Conservation (phyloP, 2,113 vertebrate genomes). For the Camarhynchus parvulus region DNA sequence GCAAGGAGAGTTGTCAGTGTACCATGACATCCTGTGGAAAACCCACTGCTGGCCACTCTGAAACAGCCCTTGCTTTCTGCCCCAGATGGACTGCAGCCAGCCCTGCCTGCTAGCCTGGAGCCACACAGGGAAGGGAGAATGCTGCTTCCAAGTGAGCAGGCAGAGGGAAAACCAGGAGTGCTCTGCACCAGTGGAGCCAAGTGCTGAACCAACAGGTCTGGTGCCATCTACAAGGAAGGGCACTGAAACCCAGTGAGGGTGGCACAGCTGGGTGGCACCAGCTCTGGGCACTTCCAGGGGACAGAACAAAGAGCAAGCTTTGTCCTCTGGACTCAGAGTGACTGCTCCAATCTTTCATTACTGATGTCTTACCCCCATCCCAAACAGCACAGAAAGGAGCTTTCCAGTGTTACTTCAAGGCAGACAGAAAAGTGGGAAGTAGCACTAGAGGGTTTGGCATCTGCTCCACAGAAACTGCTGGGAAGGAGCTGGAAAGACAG, state of each 20-base stretch:
- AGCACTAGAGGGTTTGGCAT: not conserved
- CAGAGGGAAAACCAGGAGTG: not conserved
- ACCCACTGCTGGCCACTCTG: not conserved
- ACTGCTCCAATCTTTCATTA: not conserved
- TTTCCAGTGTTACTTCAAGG: not conserved
- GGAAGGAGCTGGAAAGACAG: not conserved
- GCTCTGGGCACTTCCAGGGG: not conserved
- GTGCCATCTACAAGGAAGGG: not conserved
- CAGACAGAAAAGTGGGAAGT: not conserved
- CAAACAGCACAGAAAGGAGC: not conserved
- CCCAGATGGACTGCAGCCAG: conserved; percentile 34
- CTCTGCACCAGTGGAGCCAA: not conserved
- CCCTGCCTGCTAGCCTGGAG: not conserved
- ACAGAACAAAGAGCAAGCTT: not conserved
- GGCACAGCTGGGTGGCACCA: not conserved
- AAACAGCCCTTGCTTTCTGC: conserved; percentile 19
- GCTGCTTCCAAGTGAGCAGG: not conserved
- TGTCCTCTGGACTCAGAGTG: not conserved
- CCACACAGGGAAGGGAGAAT: not conserved
- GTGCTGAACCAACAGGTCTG: not conserved
- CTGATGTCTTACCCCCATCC: not conserved
- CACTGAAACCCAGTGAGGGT: not conserved
- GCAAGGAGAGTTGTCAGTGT: not conserved
- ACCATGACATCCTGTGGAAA: not conserved
- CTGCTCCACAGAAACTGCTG: not conserved